Evolutionary conservation across 2,113 vertebrate genomes (phyloP).

Genomic region (Hippocampus barbouri): DNA sequence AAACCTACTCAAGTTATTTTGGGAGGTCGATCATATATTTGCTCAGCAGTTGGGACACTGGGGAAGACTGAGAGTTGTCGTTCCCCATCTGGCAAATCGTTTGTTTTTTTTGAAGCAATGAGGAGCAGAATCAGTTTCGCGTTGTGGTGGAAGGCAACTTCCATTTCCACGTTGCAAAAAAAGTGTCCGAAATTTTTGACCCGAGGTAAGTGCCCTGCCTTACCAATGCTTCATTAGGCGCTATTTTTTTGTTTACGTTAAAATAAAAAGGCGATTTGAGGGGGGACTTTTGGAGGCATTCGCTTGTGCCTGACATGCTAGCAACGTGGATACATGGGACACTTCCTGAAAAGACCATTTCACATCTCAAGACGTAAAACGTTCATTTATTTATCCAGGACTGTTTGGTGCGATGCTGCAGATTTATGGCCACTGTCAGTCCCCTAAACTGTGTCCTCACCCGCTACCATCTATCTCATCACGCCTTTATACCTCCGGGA

Average conservation of each 20-base stretch:
- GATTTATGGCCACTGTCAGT: constrained; percentile 22
- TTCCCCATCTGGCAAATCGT: background rate
- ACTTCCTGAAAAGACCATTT: background rate
- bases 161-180: no score
- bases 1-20: background rate
- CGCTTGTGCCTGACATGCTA: background rate
- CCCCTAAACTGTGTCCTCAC: constrained; percentile 24
- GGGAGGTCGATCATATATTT: background rate
- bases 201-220: no score
- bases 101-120: background rate
- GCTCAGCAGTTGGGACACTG: background rate
- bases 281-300: background rate
- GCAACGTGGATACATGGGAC: background rate
- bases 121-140: no score
- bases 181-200: no score
- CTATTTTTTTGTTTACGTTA: background rate
- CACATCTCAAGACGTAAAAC: constrained; percentile 17
- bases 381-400: constrained; percentile 41
- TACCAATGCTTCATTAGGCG: no score
- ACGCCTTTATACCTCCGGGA: constrained; percentile 7
- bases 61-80: background rate
- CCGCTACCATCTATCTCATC: constrained; percentile 9
- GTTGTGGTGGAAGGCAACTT: no score
- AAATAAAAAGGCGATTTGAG: background rate
- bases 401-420: constrained; percentile 19